A percentile compares a stretch with the other conserved stretches of the same genome.
Evolutionary conservation across 2,888 invertebrate genomes (phyloP).

Genomic region (Euplagia quadripunctaria): DNA sequence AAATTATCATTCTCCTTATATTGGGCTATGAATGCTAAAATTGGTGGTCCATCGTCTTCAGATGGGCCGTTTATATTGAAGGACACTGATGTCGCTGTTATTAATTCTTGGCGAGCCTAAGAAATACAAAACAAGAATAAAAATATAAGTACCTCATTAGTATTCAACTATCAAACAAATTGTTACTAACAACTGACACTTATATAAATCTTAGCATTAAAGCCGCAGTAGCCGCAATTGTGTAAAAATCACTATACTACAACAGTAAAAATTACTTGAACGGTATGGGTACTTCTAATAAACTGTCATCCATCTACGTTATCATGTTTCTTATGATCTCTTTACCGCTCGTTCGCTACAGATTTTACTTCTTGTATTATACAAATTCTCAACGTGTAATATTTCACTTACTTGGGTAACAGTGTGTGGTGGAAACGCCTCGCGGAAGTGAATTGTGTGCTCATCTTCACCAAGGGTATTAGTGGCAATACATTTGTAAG

Average conservation of each 20-base stretch:
- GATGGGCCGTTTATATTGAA: constrained; percentile 93
- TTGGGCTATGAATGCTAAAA: constrained; percentile 91
- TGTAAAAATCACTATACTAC: not conserved
- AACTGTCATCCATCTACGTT: not conserved
- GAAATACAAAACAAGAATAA: constrained; percentile 29
- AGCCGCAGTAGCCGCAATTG: too few species aligned
- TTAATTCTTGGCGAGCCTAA: constrained; percentile 89
- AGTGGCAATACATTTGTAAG: constrained; percentile 93
- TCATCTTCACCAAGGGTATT: constrained; percentile 91
- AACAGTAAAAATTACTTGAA: not conserved
- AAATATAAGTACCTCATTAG: not conserved
- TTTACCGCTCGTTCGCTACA: not conserved
- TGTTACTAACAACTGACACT: not conserved
- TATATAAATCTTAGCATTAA: too few species aligned
- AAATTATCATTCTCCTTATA: constrained; percentile 90
- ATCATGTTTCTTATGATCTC: not conserved
- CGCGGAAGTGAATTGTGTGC: constrained; percentile 90
- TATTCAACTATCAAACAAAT: not conserved
- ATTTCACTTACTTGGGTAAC: constrained; percentile 84
- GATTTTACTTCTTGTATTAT: too few species aligned
- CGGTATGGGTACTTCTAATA: not conserved
- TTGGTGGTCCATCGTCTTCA: constrained; percentile 92
- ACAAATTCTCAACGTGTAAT: not conserved
- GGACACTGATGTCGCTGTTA: constrained; percentile 94
- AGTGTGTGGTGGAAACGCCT: constrained; percentile 91